Conservation (phyloP, 2,888 invertebrate species). For the Lepidocyrtoides sp. region DNA sequence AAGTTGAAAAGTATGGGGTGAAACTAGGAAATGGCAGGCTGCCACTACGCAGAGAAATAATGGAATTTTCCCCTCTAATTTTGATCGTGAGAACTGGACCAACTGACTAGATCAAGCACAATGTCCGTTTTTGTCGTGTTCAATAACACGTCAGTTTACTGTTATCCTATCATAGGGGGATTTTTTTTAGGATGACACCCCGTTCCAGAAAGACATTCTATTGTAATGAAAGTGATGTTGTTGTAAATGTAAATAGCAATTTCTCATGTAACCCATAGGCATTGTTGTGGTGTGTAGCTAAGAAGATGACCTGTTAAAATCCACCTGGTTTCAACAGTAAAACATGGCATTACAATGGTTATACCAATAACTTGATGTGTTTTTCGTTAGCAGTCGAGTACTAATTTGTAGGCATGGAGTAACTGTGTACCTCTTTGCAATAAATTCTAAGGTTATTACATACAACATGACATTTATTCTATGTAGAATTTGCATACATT, state of each 20-base stretch:
- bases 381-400: too few species aligned
- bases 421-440: too few species aligned
- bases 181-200: conserved; percentile 15
- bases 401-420: too few species aligned
- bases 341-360: too few species aligned
- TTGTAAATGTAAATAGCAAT: background rate
- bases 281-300: too few species aligned
- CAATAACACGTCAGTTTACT: conserved; percentile 9
- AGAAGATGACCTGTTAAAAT: background rate
- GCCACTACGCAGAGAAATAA: conserved; percentile 55
- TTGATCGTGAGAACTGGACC: conserved; percentile 78
- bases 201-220: background rate
- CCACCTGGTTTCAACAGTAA: too few species aligned
- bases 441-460: too few species aligned
- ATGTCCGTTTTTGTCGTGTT: conserved; percentile 1
- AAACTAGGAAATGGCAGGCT: conserved; percentile 21
- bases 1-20: conserved; percentile 14
- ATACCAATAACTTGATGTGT: too few species aligned
- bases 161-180: background rate
- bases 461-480: too few species aligned
- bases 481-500: too few species aligned
- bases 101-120: conserved; percentile 63
- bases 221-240: background rate
- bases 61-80: conserved; percentile 74
- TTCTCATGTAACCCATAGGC: too few species aligned